Evolutionary conservation across 92 coral and sea anemone genomes (phyloP), one percentile per base, ranked within the genome.

Genomic region (Porites cylindrica): DNA sequence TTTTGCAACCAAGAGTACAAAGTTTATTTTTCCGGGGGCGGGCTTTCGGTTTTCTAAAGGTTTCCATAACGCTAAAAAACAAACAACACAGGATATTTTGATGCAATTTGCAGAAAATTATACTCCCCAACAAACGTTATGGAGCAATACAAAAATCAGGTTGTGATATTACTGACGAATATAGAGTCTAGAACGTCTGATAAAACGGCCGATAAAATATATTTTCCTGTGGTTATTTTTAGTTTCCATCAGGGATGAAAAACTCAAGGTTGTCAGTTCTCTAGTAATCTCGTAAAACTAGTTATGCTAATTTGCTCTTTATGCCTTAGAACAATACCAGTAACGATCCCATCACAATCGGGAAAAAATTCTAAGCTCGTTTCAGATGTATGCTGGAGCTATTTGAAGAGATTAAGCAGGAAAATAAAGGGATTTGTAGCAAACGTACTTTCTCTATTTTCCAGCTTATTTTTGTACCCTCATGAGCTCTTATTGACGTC

Each of bases 211-310:
- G 85, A 81, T 81, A 58, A 81, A 81, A 70, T 32, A 68, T 70
- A 32, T 71, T 66, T 51, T 20, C 53, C 56, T 2, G 38, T 4
- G 38, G 59, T 78, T 82, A 79, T 47, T 64, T 64, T 11, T n/a
- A 82, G 86, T 32, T 80, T 70, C 18, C 74, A 62, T 62, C 56
- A 50, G 29, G 74, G 80, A 13, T 70, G 53, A 51, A 74, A 83
- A 63, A 50, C 43, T 72, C 78, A 38, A 43, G 71, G 70, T 70
- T 82, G 87, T 83, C 66, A 73, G 81, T 83, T 83, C 87, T 6
- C 26, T 19, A 43, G 71, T 83, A 74, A 83, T 83, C 82, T 88
- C 87, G 75, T 72, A 86, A 86, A 86, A 86, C 90, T 72, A 78
- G 85, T 86, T 70, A 86, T 86, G 90, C 53, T 77, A 86, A 86